Evolutionary conservation across 2,888 invertebrate species (phyloP), one percentile per base, ranked within the genome.

Genomic region (Dolichomitus sp.): DNA sequence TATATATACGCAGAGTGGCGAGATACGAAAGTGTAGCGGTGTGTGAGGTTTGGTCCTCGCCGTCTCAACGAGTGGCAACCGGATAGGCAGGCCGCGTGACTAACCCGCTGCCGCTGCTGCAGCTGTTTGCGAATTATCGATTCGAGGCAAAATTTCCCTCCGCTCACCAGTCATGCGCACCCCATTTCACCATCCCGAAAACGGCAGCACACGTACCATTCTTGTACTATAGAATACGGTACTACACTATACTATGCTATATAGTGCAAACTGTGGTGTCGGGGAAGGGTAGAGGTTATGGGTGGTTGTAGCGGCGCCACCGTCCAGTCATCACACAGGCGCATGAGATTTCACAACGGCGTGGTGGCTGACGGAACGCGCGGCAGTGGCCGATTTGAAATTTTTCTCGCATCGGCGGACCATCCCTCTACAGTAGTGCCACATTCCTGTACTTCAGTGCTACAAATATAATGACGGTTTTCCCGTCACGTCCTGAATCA

Each of bases 51-150:
- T 48, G 48, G 59, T 61, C 48, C 72, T 40, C 37, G 59, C 12
- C 74, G 65, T 65, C 70, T 77, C 66, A 42, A 70, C 73, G 83
- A 87, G 87, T 88, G 86, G 86, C 87, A 89, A 90, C 87, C 86
- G 87, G 87, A 87, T 86, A 88, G 84, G 88, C 87, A 88, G 86
- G 89, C 91, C 89, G 91, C 90, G 89, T 90, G 91, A 91, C 91
- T 90, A 90, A 91, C 89, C 88, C 89, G 85, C 88, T 85, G 87
- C 88, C 87, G 88, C 88, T 86, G 87, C 86, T 89, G 91, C 90
- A 92, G 91, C 89, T 89, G 91, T 87, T 90, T 75, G 87, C 88
- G 87, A 92, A 91, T 91, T 92, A 93, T 92, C 92, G 92, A 92
- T 92, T 91, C 85, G 87, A 23, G 59, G 59, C 23, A 23, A 89